phyloP scores from a whole-genome alignment of 2,888 invertebrate species.

The Theodoxus fluviatilis region DNA sequence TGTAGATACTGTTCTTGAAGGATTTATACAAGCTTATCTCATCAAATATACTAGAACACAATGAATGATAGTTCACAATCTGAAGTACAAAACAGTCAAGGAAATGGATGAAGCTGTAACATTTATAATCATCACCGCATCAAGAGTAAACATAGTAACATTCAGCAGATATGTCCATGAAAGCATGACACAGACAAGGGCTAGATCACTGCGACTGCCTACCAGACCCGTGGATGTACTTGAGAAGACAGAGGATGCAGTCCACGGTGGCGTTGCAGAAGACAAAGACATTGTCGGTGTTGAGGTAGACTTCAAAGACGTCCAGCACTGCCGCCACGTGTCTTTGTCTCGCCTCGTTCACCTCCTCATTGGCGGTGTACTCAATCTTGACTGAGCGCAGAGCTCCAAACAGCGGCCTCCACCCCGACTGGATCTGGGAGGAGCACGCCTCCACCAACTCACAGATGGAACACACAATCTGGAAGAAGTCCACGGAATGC shows the following conservation, averaged over 20 bases:
- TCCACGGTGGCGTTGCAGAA: constrained; percentile 94
- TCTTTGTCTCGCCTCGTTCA: constrained; percentile 62
- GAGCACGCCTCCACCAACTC: constrained; percentile 95
- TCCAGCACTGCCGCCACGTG: constrained; percentile 71
- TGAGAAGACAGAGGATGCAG: constrained; percentile 87
- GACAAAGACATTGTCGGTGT: constrained; percentile 89
- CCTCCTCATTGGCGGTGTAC: constrained; percentile 61
- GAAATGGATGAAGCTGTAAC: too few species aligned
- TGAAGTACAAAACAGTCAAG: too few species aligned
- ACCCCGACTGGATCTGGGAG: constrained; percentile 92
- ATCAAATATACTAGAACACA: too few species aligned
- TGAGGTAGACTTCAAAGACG: constrained; percentile 87
- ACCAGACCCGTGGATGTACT: constrained; percentile 77
- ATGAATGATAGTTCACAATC: too few species aligned
- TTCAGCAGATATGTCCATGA: background rate
- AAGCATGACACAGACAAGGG: too few species aligned
- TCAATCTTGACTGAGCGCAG: constrained; percentile 78
- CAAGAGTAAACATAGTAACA: background rate
- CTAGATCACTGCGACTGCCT: too few species aligned
- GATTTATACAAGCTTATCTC: too few species aligned
- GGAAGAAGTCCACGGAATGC: constrained; percentile 34
- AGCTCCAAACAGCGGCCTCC: constrained; percentile 94
- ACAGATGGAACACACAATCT: constrained; percentile 93
- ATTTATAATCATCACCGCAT: too few species aligned
- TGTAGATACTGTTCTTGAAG: too few species aligned